Base-by-base conservation (phyloP, 1,140 invertebrate species). In the Penaeus vannamei region DNA sequence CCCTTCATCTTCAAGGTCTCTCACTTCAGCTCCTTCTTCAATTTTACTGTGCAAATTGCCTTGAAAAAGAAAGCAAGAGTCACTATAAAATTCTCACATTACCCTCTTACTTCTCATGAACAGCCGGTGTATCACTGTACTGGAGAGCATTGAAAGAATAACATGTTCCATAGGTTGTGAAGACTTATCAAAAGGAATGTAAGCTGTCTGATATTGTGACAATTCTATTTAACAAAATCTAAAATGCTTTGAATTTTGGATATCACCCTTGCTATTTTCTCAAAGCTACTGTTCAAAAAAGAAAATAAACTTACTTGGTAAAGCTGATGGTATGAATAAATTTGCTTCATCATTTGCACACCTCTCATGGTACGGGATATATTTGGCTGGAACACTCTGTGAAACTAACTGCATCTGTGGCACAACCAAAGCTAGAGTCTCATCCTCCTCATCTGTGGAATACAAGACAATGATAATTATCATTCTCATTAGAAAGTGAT, bases 1-100 rank as follows among this genome's bases (percentile, higher is more conserved):
- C 12, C 85, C 85, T 59, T 87, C 85, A 12, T 87, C 85, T 29
- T 53, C 77, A 26, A 81, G 79, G 42, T 87, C 77, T 22, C 85
- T 80, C 32, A 87, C n/a, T 42, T 53, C 72, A 26, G n/a, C 32
- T 7, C 53, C 79, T 26, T 42, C 85, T 36, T 87, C 61, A 62
- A 87, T 62, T 62, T 87, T 87, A 36, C 61, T 87, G 12, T 59
- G 77, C 5, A 80, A 14, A 12, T 87, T 79, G 80, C 85, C 85
- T 87, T 77, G n/a, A 32, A 20, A 36, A 32, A 14, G 53, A 69
- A n/a, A n/a, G 20, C 26, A 17, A 46, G 4, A 23, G 1, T 26
- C 22, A 64, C 23, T 60, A 84, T 20, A 66, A 46, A 20, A 10
- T n/a, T 66, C 29, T 84, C 14, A 2, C n/a, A 32, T 29, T 62